Evolutionary conservation across 2,113 vertebrate genomes (phyloP).

Genomic region (Lophochroa leadbeateri): DNA sequence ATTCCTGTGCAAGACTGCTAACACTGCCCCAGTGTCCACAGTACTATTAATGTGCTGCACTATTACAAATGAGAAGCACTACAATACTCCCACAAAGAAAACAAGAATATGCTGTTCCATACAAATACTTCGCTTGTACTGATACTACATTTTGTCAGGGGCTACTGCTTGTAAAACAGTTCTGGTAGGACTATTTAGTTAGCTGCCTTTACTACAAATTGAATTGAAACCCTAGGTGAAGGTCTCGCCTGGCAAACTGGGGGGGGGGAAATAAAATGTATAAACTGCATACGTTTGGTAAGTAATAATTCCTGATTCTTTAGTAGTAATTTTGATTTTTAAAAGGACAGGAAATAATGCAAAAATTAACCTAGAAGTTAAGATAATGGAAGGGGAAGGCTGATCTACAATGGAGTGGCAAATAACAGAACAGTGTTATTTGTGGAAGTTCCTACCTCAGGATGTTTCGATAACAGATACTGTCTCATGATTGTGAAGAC

Average conservation of each 20-base stretch:
- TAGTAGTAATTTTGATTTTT: not conserved
- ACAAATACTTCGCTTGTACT: not conserved
- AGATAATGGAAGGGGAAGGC: not conserved
- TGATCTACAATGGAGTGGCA: not conserved
- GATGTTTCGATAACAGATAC: not conserved
- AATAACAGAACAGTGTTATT: not conserved
- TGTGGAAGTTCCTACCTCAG: not conserved
- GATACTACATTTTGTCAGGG: not conserved
- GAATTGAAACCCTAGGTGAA: not conserved
- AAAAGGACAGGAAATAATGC: not conserved
- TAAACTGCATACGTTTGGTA: not conserved
- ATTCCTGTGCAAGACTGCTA: not conserved
- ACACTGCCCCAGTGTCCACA: not conserved
- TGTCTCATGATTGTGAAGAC: not conserved
- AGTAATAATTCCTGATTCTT: not conserved
- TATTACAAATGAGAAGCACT: not conserved
- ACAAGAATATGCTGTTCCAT: not conserved
- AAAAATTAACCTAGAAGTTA: not conserved
- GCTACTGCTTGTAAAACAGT: not conserved
- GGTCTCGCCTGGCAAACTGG: not conserved
- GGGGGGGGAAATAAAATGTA: not conserved
- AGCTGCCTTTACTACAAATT: not conserved
- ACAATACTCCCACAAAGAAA: not conserved
- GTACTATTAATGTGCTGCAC: not conserved
- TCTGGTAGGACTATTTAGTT: not conserved